Conservation (phyloP, 2,888 invertebrate species). For the Microdon myrmicae region DNA sequence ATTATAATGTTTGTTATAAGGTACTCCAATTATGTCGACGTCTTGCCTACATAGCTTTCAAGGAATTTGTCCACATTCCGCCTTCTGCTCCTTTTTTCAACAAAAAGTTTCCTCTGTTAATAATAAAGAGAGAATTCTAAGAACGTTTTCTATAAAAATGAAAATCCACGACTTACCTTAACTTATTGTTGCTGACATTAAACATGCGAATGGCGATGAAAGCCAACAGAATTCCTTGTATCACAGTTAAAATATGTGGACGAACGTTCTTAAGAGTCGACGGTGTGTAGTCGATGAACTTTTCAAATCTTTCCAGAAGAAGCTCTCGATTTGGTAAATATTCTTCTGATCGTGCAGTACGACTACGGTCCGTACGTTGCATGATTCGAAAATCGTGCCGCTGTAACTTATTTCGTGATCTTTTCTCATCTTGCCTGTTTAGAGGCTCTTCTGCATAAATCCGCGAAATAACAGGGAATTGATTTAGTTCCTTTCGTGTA, state of each 20-base stretch:
- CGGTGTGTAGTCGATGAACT: background rate
- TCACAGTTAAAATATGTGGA: slow-evolving; percentile 34
- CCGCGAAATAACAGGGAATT: background rate
- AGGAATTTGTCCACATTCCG: no score
- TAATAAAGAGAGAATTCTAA: no score
- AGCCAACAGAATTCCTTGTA: slow-evolving; percentile 52
- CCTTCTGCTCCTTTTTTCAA: no score
- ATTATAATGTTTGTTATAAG: no score
- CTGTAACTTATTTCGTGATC: background rate
- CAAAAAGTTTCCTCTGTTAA: no score
- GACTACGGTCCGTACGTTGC: background rate
- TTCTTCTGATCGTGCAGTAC: background rate
- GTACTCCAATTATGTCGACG: no score
- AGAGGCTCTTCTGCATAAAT: background rate
- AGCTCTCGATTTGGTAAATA: background rate
- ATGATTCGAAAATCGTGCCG: background rate
- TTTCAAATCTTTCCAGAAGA: background rate
- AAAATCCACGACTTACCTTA: slow-evolving; percentile 39
- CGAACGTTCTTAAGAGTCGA: slow-evolving; percentile 14
- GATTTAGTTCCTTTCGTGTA: no score
- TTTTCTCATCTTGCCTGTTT: slow-evolving; percentile 1
- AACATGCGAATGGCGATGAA: slow-evolving; percentile 50
- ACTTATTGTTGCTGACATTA: slow-evolving; percentile 31
- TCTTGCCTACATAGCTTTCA: no score
- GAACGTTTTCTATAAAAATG: no score